phyloP scores from a whole-genome alignment of 2,888 invertebrate species.

The Microctonus hyperodae region DNA sequence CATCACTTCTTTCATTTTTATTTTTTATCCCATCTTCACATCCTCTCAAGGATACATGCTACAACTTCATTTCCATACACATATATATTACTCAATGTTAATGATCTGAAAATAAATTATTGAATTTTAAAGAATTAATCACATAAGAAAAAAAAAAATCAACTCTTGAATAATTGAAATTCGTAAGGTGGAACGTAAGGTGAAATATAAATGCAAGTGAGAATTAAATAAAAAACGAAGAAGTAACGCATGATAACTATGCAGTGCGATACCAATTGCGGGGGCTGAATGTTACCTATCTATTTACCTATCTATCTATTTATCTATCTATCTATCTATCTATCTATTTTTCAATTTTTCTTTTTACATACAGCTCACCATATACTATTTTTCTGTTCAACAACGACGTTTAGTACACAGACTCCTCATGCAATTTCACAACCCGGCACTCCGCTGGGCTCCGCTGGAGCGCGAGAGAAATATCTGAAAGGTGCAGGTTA shows the following conservation, averaged over 20 bases:
- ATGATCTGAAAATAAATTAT: neutral
- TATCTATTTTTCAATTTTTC: conserved; percentile 1
- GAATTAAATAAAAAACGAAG: neutral
- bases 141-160: neutral
- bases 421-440: conserved; percentile 39
- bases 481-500: conserved; percentile 57
- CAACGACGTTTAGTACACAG: conserved; percentile 5
- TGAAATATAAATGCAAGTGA: neutral
- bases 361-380: conserved; percentile 22
- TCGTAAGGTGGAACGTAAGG: neutral
- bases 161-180: neutral
- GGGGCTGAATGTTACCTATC: conserved; percentile 23
- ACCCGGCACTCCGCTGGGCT: conserved; percentile 44
- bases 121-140: too few species aligned
- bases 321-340: conserved; percentile 18
- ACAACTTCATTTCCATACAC: neutral
- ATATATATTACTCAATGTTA: neutral
- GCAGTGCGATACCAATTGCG: conserved; percentile 5
- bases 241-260: too few species aligned
- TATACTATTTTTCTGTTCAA: conserved; percentile 24
- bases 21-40: neutral
- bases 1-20: neutral
- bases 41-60: neutral
- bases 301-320: conserved; percentile 14
- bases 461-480: conserved; percentile 52